phyloP scores from a whole-genome alignment of 2,888 invertebrate species.

The Morpho deidamia region DNA sequence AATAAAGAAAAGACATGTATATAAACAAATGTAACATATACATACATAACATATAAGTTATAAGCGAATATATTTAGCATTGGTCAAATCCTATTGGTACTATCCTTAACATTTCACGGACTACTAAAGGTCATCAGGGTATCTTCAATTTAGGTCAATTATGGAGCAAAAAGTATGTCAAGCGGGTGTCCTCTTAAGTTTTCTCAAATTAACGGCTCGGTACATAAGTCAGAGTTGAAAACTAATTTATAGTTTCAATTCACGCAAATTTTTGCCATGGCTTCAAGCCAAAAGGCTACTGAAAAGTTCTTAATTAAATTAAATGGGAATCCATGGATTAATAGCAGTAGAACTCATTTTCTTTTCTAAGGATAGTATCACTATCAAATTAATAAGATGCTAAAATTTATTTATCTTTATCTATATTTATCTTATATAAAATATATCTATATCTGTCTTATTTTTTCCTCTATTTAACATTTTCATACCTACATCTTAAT shows the following conservation, averaged over 20 bases:
- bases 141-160: conserved; percentile 11
- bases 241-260: conserved; percentile 13
- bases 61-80: too few relatives aligned
- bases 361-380: too few relatives aligned
- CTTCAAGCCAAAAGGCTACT: conserved; percentile 13
- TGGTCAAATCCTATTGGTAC: background rate
- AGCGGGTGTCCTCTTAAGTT: conserved; percentile 12
- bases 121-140: conserved; percentile 5
- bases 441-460: too few relatives aligned
- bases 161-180: conserved; percentile 13
- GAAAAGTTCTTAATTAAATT: conserved; percentile 5
- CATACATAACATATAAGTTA: too few relatives aligned
- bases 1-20: too few relatives aligned
- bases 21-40: too few relatives aligned
- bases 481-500: too few relatives aligned
- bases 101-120: conserved; percentile 4
- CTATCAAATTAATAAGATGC: too few relatives aligned
- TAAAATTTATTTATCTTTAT: too few relatives aligned
- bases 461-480: too few relatives aligned
- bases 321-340: background rate
- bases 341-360: background rate
- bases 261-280: conserved; percentile 16
- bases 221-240: conserved; percentile 7
- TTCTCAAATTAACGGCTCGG: conserved; percentile 4
- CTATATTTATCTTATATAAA: too few relatives aligned